Conservation (phyloP, 2,113 vertebrate genomes). For the Lagenorhynchus albirostris region DNA sequence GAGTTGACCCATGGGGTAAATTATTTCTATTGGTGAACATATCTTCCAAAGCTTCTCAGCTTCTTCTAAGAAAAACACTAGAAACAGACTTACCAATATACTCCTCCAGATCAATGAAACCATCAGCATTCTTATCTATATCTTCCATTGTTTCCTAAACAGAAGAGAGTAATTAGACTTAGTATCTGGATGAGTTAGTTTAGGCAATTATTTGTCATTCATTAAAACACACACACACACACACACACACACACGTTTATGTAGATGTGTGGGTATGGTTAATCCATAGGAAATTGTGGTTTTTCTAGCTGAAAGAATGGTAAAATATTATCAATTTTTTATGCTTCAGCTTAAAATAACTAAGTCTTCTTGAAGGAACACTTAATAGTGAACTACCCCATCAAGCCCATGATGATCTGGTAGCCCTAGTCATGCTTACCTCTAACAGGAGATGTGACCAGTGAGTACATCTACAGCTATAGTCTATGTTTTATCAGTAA, state of each 20-base stretch:
- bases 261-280: neutral
- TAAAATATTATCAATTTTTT: neutral
- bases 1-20: neutral
- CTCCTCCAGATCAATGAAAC: conserved; percentile 92
- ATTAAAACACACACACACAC: neutral
- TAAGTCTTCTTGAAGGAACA: neutral
- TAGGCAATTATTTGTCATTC: neutral
- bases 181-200: neutral
- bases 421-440: neutral
- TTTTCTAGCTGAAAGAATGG: neutral
- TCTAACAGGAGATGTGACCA: neutral
- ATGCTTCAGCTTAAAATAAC: neutral
- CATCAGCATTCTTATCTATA: conserved; percentile 94
- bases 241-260: accelerated
- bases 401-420: neutral
- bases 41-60: neutral
- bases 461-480: neutral
- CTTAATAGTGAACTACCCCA: neutral
- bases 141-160: conserved; percentile 95
- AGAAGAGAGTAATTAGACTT: neutral
- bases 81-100: conserved; percentile 90
- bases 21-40: neutral
- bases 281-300: neutral
- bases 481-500: neutral
- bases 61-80: neutral